phyloP scores from a whole-genome alignment of 2,113 vertebrate species.

The Meriones unguiculatus region DNA sequence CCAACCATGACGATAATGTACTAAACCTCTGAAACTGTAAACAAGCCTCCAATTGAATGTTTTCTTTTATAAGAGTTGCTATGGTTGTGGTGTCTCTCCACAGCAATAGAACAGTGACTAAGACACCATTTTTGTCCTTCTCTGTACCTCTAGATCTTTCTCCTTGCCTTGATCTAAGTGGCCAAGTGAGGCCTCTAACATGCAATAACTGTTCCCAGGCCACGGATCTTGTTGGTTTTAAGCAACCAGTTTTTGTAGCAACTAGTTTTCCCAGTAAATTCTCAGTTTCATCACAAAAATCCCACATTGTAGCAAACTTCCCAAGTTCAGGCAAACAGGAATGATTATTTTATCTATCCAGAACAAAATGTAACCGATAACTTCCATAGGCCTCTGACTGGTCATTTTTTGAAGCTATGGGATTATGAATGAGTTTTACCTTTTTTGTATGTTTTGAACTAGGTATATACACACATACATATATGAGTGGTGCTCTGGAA shows the following conservation, averaged over 20 bases:
- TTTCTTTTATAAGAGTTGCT: not conserved
- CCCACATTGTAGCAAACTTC: not conserved
- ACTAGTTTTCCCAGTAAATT: not conserved
- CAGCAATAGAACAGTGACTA: not conserved
- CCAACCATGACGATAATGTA: not conserved
- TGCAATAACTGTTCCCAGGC: not conserved
- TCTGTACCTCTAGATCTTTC: not conserved
- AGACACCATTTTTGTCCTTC: not conserved
- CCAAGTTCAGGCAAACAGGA: not conserved
- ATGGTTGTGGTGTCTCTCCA: not conserved
- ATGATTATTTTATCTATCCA: not conserved
- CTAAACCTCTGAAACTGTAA: not conserved
- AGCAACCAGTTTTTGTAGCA: not conserved
- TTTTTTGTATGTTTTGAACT: not conserved
- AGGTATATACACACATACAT: not conserved
- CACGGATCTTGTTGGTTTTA: not conserved
- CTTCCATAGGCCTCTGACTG: not conserved
- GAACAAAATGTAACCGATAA: not conserved
- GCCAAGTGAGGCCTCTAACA: not conserved
- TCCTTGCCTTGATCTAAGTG: not conserved
- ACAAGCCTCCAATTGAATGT: not conserved
- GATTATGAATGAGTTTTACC: not conserved
- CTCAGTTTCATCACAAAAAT: not conserved
- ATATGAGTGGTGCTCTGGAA: not conserved
- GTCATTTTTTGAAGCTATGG: not conserved